Conservation (phyloP, 1,140 invertebrate species). For the Fopius arisanus region DNA sequence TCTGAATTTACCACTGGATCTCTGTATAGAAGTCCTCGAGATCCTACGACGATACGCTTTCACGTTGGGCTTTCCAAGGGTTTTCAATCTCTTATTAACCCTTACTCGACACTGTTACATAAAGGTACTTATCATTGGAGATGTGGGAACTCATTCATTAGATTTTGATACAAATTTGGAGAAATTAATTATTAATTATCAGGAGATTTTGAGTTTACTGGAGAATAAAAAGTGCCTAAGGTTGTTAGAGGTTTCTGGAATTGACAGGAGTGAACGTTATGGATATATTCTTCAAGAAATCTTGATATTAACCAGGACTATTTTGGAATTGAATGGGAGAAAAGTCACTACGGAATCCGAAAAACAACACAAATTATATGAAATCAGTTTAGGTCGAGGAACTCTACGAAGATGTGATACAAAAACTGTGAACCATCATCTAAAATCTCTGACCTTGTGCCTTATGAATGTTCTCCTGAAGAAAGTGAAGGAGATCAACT, state of each 20-base stretch:
- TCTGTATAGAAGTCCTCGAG: constrained; percentile 51
- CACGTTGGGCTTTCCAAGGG: constrained; percentile 44
- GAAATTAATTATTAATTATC: constrained; percentile 37
- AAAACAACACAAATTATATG: constrained; percentile 47
- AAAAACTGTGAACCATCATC: background rate
- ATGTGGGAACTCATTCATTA: constrained; percentile 37
- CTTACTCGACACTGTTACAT: constrained; percentile 41
- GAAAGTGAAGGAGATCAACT: constrained; percentile 50
- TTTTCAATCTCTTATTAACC: constrained; percentile 30
- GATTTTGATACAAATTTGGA: constrained; percentile 35
- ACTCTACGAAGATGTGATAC: constrained; percentile 29
- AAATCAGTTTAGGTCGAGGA: constrained; percentile 50
- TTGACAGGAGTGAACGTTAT: constrained; percentile 37
- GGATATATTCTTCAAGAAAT: constrained; percentile 50
- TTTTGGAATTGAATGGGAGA: constrained; percentile 31
- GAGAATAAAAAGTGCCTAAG: constrained; percentile 35
- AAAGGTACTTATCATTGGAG: constrained; percentile 40
- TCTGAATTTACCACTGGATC: constrained; percentile 51
- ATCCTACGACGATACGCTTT: constrained; percentile 42
- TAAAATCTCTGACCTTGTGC: constrained; percentile 40
- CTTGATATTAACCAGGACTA: constrained; percentile 38
- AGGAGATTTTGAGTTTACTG: constrained; percentile 46
- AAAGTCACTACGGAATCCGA: background rate
- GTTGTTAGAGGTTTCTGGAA: constrained; percentile 17
- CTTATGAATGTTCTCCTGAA: constrained; percentile 44